Conservation (phyloP, 2,888 invertebrate genomes). For the Liodrosophila aerea region DNA sequence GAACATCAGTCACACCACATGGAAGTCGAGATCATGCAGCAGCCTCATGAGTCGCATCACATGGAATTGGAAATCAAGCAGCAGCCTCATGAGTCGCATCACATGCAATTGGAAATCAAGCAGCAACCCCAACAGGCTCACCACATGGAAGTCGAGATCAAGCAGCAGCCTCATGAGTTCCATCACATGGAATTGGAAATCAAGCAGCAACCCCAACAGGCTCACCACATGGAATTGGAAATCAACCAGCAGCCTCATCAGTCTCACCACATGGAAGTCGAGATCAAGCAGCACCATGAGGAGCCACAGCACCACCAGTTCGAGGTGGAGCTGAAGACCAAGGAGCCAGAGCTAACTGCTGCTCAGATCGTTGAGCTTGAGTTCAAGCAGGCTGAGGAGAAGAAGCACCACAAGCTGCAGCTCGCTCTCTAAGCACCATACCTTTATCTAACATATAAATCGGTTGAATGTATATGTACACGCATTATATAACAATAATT, state of each 20-base stretch:
- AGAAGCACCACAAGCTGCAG: constrained; percentile 1
- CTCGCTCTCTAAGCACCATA: neutral
- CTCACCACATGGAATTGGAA: no score
- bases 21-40: neutral
- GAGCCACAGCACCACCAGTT: constrained; percentile 12
- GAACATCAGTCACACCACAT: no score
- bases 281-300: neutral
- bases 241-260: constrained; percentile 17
- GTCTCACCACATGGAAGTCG: no score
- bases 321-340: constrained; percentile 1
- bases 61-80: constrained; percentile 6
- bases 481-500: constrained; percentile 40
- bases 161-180: constrained; percentile 6
- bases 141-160: no score
- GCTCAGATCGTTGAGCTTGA: constrained; percentile 13
- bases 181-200: constrained; percentile 10
- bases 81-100: constrained; percentile 10
- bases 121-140: no score
- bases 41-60: constrained; percentile 11
- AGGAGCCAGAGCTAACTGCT: constrained; percentile 2
- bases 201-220: constrained; percentile 5
- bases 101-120: constrained; percentile 5
- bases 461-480: neutral
- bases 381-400: neutral
- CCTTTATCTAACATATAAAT: neutral